Evolutionary conservation across 2,797 vertebrate genomes (phyloP), one percentile per base, ranked within the genome.

Genomic region (Melanogrammus aeglefinus): DNA sequence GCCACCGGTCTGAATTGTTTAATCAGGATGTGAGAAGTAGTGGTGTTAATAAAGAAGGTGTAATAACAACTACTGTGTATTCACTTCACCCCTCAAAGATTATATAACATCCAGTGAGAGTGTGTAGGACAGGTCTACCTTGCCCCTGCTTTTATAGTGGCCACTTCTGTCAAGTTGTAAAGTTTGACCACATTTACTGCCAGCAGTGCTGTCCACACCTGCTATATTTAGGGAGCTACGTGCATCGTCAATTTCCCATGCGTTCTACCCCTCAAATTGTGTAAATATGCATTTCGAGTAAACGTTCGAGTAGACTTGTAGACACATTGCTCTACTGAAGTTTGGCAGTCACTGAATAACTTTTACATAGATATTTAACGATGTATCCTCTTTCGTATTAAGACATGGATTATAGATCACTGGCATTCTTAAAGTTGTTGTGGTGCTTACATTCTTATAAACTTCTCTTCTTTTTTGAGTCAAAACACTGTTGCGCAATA

Each of bases 401-500:
- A n/a, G 21, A 57, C 51, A 57, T n/a, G 51, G 51, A n/a, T 57
- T 57, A 21, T 57, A 57, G 51, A 1, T 66, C n/a, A 24, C 8
- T 27, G 18, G 5, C 51, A n/a, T 63, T 63, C 18, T n/a, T 63
- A 63, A 63, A 63, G 14, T 38, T 38, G 36, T 1, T 18, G 21
- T 21, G 51, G 4, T 57, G 44, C 6, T 6, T 66, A 66, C 57
- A 66, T 66, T 66, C 57, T 66, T 27, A 27, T 24, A 12, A 24
- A 66, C 57, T 10, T 66, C n/a, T 66, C n/a, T 10, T 7, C n/a
- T 57, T 57, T 57, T 57, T 14, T 4, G 47, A 18, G 51, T 27
- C 57, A 9, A 24, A 24, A 66, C 3, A 9, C n/a, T 24, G 10
- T 66, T 27, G n/a, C 9, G 57, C 84, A 88, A 88, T 78, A 79